phyloP scores from a whole-genome alignment of 2,888 invertebrate genomes.

The Lycocerus yunnanus region DNA sequence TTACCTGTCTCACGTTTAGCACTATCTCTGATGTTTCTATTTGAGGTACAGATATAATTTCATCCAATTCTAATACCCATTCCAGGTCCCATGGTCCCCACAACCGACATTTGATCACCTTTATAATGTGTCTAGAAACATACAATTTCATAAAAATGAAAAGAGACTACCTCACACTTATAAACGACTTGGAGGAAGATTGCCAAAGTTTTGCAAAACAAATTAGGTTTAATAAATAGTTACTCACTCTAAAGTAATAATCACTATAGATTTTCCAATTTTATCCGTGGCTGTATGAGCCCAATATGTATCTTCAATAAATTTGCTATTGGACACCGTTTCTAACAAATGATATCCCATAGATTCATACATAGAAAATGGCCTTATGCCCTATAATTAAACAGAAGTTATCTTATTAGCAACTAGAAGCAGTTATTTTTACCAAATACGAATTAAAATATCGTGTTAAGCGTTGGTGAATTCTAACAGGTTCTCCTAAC shows the following conservation, averaged over 20 bases:
- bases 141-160: background rate
- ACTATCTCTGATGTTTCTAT: slow-evolving; percentile 65
- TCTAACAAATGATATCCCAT: slow-evolving; percentile 70
- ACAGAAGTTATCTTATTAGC: slow-evolving; percentile 6
- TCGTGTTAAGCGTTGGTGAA: slow-evolving; percentile 71
- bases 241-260: slow-evolving; percentile 71
- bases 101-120: slow-evolving; percentile 70
- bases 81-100: slow-evolving; percentile 78
- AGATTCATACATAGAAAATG: slow-evolving; percentile 73
- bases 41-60: slow-evolving; percentile 70
- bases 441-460: slow-evolving; percentile 70
- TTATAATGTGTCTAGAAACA: slow-evolving; percentile 68
- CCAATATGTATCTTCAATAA: slow-evolving; percentile 71
- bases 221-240: background rate
- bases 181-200: no score
- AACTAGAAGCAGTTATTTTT: slow-evolving; percentile 37
- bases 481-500: slow-evolving; percentile 66
- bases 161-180: no score
- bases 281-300: slow-evolving; percentile 67
- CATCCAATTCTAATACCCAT: slow-evolving; percentile 74
- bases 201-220: no score
- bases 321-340: slow-evolving; percentile 67
- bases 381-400: slow-evolving; percentile 67
- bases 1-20: slow-evolving; percentile 76
- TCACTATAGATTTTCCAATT: slow-evolving; percentile 67